phyloP scores from a whole-genome alignment of 2,888 invertebrate genomes.

The Zygaena filipendulae region DNA sequence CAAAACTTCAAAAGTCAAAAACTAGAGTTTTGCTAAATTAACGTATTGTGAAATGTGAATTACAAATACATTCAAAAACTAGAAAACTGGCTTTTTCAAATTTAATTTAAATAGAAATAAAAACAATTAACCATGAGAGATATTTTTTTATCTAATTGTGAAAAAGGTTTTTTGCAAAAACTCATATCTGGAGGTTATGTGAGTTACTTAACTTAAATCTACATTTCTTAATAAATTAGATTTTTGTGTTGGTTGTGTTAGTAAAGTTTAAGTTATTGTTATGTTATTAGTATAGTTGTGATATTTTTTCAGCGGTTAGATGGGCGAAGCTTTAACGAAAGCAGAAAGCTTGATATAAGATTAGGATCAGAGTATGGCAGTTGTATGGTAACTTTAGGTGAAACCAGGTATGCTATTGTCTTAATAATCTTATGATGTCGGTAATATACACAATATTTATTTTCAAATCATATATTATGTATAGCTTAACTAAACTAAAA shows the following conservation, averaged over 20 bases:
- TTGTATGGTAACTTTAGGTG: slow-evolving; percentile 80
- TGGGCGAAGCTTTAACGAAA: slow-evolving; percentile 80
- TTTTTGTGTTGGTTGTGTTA: background rate
- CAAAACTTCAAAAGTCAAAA: too few relatives aligned
- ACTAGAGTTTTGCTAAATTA: too few relatives aligned
- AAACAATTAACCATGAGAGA: too few relatives aligned
- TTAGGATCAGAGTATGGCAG: slow-evolving; percentile 89
- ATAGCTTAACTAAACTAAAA: too few relatives aligned
- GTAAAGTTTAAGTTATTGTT: background rate
- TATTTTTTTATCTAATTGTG: slow-evolving; percentile 73
- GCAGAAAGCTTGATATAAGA: slow-evolving; percentile 74
- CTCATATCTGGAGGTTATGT: slow-evolving; percentile 74
- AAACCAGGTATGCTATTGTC: slow-evolving; percentile 76
- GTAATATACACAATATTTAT: too few relatives aligned
- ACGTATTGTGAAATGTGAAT: too few relatives aligned
- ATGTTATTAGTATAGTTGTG: background rate
- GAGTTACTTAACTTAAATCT: slow-evolving; percentile 22
- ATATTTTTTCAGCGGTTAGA: slow-evolving; percentile 78
- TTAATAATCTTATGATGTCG: too few relatives aligned
- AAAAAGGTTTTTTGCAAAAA: slow-evolving; percentile 75
- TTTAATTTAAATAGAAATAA: too few relatives aligned
- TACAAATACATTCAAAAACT: too few relatives aligned
- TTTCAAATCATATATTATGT: too few relatives aligned
- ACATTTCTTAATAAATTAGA: background rate
- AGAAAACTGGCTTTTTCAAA: too few relatives aligned